phyloP scores from a whole-genome alignment of 2,797 vertebrate species.

The Semaprochilodus insignis region DNA sequence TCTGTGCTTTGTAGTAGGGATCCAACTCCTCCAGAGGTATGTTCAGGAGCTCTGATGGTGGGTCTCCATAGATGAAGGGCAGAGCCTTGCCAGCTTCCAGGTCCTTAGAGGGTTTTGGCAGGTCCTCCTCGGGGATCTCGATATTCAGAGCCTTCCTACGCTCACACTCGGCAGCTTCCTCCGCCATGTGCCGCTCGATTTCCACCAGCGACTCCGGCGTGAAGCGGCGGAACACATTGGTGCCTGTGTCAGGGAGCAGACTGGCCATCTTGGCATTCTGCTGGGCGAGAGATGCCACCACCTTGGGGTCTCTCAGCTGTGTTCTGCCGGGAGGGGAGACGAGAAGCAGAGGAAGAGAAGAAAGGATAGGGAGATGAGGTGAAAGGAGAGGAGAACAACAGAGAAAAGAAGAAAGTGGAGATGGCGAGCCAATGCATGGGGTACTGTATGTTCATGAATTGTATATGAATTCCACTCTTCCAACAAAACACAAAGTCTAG shows the following conservation, averaged over 20 bases:
- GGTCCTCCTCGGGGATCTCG: conserved; percentile 82
- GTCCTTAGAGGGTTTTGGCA: conserved; percentile 84
- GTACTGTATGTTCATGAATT: too few relatives aligned
- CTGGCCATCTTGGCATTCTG: conserved; percentile 88
- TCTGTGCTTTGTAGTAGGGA: conserved; percentile 89
- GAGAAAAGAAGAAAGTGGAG: too few relatives aligned
- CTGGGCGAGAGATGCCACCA: conserved; percentile 47
- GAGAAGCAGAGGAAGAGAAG: neutral
- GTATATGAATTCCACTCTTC: too few relatives aligned
- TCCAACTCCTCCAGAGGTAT: conserved; percentile 92
- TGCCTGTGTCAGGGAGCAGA: conserved; percentile 79
- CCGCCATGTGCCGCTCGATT: conserved; percentile 76
- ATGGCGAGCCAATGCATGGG: too few relatives aligned
- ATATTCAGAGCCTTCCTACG: conserved; percentile 69
- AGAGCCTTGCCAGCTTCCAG: conserved; percentile 91
- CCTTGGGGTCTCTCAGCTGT: conserved; percentile 55
- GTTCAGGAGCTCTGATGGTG: conserved; percentile 82
- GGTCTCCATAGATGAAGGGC: conserved; percentile 93
- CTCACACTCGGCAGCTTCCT: conserved; percentile 73
- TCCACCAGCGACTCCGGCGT: conserved; percentile 85
- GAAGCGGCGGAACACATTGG: conserved; percentile 85
- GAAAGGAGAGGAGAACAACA: too few relatives aligned
- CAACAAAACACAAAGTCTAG: too few relatives aligned
- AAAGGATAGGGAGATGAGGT: too few relatives aligned
- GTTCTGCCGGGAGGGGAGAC: conserved; percentile 23